These are phyloP conservation scores for Octodonta nipae DNA, from an alignment of 2,888 invertebrate species.

Conservation along the genomic window DNA sequence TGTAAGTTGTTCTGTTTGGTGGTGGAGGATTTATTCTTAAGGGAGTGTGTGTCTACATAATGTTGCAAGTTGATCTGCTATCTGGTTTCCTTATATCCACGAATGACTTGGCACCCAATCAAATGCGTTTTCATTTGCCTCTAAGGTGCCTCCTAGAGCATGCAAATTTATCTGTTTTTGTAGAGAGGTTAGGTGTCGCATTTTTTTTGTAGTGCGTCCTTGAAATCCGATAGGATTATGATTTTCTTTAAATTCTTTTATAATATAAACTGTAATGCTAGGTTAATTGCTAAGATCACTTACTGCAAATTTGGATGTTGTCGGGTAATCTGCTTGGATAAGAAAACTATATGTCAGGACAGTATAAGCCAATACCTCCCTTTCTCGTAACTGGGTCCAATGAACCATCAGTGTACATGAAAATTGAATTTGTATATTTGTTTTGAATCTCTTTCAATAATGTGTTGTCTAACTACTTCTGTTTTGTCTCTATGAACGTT, in stretches of 20 bases:
- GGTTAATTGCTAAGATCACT: neutral
- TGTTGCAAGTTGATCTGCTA: too few relatives aligned
- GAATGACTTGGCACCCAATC: too few relatives aligned
- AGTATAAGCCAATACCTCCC: neutral
- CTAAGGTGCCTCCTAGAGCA: too few relatives aligned
- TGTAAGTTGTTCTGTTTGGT: too few relatives aligned
- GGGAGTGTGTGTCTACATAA: too few relatives aligned
- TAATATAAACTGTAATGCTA: neutral
- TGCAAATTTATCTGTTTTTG: too few relatives aligned
- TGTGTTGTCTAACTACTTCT: too few relatives aligned
- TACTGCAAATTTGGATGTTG: constrained; percentile 1
- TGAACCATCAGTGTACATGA: constrained; percentile 1
- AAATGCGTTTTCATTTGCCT: too few relatives aligned
- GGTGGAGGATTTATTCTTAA: too few relatives aligned
- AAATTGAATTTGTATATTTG: neutral
- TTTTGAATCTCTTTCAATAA: neutral
- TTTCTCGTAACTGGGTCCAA: too few relatives aligned
- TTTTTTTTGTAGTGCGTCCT: neutral
- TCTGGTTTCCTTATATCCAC: too few relatives aligned
- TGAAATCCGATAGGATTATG: neutral
- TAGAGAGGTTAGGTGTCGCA: neutral
- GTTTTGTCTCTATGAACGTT: too few relatives aligned
- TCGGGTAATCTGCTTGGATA: neutral
- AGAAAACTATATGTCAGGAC: neutral
- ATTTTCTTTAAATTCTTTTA: neutral